Evolutionary conservation across 2,888 invertebrate species (phyloP), one percentile per base, ranked within the genome.

Genomic region (Hypsopygia costalis): DNA sequence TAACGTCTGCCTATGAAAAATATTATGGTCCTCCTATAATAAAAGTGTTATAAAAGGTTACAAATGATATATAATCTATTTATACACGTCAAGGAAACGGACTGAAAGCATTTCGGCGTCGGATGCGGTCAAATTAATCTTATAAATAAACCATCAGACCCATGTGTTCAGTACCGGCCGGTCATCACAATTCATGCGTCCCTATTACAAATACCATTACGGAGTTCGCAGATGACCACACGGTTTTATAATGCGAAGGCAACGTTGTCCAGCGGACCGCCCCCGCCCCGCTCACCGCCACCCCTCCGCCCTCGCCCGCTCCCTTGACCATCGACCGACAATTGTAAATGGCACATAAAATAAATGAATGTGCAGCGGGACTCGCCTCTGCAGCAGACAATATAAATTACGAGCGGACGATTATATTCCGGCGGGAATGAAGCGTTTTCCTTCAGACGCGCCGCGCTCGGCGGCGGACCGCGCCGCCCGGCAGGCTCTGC

Each of bases 261-360:
- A 79, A 62, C 80, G 72, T 69, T 70, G 71, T 70, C 70, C 69
- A 62, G 55, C 61, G 37, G 25, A 51, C 53, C 65, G 57, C 61
- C 58, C 62, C 55, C 51, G 58, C 62, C 51, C 69, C 62, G 60
- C 60, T 58, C 57, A 61, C 64, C 64, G 63, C 69, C 59, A 21
- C 66, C 64, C 62, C 59, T 47, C 55, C 48, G 57, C 68, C 68
- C 67, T 65, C 64, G 53, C 70, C 72, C 64, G 73, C 82, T 83
- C 89, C 89, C 89, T 89, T 89, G 89, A 88, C 89, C 89, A 89
- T 89, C 88, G 89, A 89, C 88, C 89, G 89, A 89, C 89, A 88
- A 89, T 89, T 89, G 89, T 89, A 89, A 89, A 89, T 89, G 89
- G 89, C 89, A 89, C 89, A 89, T 89, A 89, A 89, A 89, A 89